Conservation (phyloP, 2,113 vertebrate species). For the Boulengeromyrus knoepffleri region DNA sequence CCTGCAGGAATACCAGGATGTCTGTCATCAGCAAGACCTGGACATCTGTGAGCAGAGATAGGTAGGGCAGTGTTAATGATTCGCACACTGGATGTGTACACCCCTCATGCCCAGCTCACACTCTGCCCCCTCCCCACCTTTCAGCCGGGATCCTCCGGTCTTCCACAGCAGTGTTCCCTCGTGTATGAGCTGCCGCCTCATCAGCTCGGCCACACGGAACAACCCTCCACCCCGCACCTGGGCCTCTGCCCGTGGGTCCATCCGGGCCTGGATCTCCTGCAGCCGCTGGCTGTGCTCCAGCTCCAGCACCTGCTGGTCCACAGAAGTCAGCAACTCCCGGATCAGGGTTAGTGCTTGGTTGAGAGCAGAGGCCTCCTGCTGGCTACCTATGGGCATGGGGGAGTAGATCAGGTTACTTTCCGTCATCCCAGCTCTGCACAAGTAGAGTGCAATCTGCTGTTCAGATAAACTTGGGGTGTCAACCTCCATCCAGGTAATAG, state of each 20-base stretch:
- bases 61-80: neutral
- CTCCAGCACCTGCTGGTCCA: conserved; percentile 78
- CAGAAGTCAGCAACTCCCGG: conserved; percentile 70
- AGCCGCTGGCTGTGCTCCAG: conserved; percentile 71
- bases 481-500: neutral
- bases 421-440: neutral
- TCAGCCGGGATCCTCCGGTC: conserved; percentile 67
- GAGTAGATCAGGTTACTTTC: neutral
- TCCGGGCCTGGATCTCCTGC: conserved; percentile 71
- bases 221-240: conserved; percentile 53
- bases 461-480: neutral
- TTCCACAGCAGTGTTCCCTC: conserved; percentile 83
- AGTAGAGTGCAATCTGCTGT: neutral
- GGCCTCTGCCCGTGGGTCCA: conserved; percentile 66
- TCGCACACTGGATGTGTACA: neutral
- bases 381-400: conserved; percentile 56
- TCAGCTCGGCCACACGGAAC: conserved; percentile 72
- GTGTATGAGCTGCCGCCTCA: conserved; percentile 72
- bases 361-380: conserved; percentile 65
- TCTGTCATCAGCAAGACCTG: conserved; percentile 85
- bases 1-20: conserved; percentile 82
- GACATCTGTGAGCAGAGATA: conserved; percentile 58
- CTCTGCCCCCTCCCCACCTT: conserved; percentile 55
- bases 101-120: neutral
- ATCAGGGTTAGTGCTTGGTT: conserved; percentile 57